Conservation (phyloP, 2,113 vertebrate genomes). For the Dolichallabes microphthalmus region DNA sequence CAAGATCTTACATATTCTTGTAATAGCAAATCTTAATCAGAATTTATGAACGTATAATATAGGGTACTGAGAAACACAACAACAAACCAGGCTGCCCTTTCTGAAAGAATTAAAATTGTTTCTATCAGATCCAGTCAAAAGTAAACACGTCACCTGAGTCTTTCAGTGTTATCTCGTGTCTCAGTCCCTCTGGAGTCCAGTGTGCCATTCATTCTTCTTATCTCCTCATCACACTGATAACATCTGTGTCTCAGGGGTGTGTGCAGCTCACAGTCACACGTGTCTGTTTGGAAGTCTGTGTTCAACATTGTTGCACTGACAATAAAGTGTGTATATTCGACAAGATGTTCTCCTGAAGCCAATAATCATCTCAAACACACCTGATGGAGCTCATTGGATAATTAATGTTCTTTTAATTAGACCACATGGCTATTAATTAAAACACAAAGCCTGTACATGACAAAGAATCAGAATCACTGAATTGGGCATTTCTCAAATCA, state of each 20-base stretch:
- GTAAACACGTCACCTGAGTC: slow-evolving; percentile 11
- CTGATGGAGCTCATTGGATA: neutral
- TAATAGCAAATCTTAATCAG: neutral
- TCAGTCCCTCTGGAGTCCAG: slow-evolving; percentile 56
- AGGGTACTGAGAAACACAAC: neutral
- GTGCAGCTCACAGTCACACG: neutral
- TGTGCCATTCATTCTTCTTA: slow-evolving; percentile 61
- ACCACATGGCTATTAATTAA: neutral
- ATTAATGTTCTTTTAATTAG: neutral
- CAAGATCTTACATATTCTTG: neutral
- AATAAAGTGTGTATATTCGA: neutral
- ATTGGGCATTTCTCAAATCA: neutral
- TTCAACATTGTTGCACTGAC: neutral
- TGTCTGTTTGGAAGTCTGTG: slow-evolving; percentile 13
- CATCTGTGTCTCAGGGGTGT: slow-evolving; percentile 10
- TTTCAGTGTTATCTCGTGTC: slow-evolving; percentile 65
- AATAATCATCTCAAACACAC: neutral
- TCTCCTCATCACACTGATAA: slow-evolving; percentile 37
- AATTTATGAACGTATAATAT: neutral
- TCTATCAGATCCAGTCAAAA: neutral
- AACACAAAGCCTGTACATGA: neutral
- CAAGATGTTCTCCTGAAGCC: neutral
- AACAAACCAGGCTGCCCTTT: neutral
- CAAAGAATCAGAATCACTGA: neutral
- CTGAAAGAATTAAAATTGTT: neutral